Percentiles rank a stretch among this genome's conserved stretches.
phyloP scores from a whole-genome alignment of 2,797 vertebrate genomes.

The Vipera latastei region DNA sequence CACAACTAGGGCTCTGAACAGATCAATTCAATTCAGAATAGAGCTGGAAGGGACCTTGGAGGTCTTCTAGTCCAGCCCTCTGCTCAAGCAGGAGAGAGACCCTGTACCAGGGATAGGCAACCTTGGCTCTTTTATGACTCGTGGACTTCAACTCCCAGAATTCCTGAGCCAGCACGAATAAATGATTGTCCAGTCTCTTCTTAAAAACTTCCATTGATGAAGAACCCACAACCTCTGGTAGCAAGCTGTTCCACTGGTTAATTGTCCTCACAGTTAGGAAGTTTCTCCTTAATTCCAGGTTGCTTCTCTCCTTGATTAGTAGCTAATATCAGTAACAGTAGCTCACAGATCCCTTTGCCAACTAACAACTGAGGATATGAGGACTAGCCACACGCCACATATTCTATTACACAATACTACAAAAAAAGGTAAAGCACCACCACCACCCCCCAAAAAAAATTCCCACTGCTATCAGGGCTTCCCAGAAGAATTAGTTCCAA shows the following conservation, averaged over 20 bases:
- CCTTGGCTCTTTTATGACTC: too few relatives aligned
- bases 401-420: constrained; percentile 26
- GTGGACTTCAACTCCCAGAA: too few relatives aligned
- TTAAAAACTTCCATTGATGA: not conserved
- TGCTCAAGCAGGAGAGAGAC: not conserved
- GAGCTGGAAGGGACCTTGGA: not conserved
- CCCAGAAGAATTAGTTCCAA: not conserved
- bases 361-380: not conserved
- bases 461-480: not conserved
- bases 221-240: not conserved
- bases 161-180: not conserved
- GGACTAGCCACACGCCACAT: constrained; percentile 27
- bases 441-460: too few relatives aligned
- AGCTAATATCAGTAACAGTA: not conserved
- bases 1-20: not conserved
- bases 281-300: not conserved
- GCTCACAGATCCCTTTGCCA: not conserved
- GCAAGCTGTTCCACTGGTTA: not conserved
- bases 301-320: not conserved
- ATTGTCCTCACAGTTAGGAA: not conserved
- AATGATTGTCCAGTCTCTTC: not conserved
- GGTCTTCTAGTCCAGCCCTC: not conserved
- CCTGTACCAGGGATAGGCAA: not conserved
- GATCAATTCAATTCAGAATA: not conserved
- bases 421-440: constrained; percentile 33